Evolutionary conservation across 2,113 vertebrate species (phyloP), one percentile per base, ranked within the genome.

Genomic region (Oryzias woworae): DNA sequence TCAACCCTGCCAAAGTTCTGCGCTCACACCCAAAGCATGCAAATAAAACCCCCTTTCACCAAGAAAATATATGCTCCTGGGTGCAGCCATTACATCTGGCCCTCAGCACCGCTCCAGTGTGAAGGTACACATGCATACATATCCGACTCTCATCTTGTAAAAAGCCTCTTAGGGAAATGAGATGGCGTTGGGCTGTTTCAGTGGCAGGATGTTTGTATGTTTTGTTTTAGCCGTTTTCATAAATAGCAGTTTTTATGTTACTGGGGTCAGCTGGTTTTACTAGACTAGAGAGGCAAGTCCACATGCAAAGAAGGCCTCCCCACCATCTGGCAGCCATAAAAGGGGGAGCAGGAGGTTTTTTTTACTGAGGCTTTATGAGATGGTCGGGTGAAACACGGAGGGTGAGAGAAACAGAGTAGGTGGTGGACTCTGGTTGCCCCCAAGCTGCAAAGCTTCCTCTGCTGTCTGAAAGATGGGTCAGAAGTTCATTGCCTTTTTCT

Each of bases 281-380:
- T 88, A 86, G 87, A 89, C 87, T 80, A 52, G 84, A 87, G 86
- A 89, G 86, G 88, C 90, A 87, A 90, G 88, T 91, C 89, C 90
- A 91, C 88, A 92, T 88, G 84, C 90, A 81, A 83, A 83, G 85
- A 73, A 87, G 82, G 85, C 88, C 85, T 81, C 82, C 73, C 88
- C 77, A 64, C 91, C 91, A 92, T 92, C 90, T 92, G 90, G 87
- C 87, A 87, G 76, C 83, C 87, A 90, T 91, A 92, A 92, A 91
- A 89, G 67, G 86, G 83, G 78, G 78, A 87, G 81, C 82, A 78
- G 78, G 81, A 79, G 84, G 77, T 83, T 90, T 92, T 90, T 92
- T 90, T 90, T 36, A 85, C 78, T 80, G 80, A 78, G 58, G 75
- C 73, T 91, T 92, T 90, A 91, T 80, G 67, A 69, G 88, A 87